Percentiles rank a stretch among this genome's conserved stretches.
Evolutionary conservation across 2,888 invertebrate genomes (phyloP).

Genomic region (Shargacucullia verbasci): DNA sequence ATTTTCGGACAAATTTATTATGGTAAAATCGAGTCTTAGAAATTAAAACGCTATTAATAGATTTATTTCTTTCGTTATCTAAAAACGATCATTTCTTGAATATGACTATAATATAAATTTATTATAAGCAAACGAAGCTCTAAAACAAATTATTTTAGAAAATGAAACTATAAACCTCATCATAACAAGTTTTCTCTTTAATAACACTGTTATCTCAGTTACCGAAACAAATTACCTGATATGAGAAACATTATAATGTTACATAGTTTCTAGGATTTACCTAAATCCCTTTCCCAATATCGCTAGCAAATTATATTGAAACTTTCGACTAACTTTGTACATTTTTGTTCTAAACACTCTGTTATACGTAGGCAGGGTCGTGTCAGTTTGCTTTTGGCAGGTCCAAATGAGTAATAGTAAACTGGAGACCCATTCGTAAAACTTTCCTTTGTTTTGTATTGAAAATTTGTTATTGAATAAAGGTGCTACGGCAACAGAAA

Average conservation of each 20-base stretch:
- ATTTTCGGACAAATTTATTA: background rate
- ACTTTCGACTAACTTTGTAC: constrained; percentile 27
- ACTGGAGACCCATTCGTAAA: constrained; percentile 65
- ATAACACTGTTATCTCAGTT: constrained; percentile 13
- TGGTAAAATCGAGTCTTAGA: no score
- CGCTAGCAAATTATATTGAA: constrained; percentile 31
- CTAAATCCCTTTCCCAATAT: constrained; percentile 23
- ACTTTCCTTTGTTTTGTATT: constrained; percentile 64
- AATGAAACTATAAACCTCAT: constrained; percentile 2
- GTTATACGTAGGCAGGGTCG: constrained; percentile 41
- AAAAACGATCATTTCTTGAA: no score
- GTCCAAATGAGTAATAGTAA: constrained; percentile 70
- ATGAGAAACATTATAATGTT: constrained; percentile 15
- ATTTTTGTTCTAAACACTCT: constrained; percentile 44
- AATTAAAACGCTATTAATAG: no score
- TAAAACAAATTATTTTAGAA: constrained; percentile 3
- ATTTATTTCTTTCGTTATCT: no score
- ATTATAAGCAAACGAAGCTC: background rate
- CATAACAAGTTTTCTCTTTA: constrained; percentile 9
- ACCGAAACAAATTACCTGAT: constrained; percentile 24
- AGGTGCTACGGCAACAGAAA: constrained; percentile 61
- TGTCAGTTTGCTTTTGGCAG: constrained; percentile 61
- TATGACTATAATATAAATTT: no score
- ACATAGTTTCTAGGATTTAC: constrained; percentile 31
- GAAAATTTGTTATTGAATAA: constrained; percentile 64